Evolutionary conservation across 2,113 vertebrate genomes (phyloP), one percentile per base, ranked within the genome.

Genomic region (Passer montanus): DNA sequence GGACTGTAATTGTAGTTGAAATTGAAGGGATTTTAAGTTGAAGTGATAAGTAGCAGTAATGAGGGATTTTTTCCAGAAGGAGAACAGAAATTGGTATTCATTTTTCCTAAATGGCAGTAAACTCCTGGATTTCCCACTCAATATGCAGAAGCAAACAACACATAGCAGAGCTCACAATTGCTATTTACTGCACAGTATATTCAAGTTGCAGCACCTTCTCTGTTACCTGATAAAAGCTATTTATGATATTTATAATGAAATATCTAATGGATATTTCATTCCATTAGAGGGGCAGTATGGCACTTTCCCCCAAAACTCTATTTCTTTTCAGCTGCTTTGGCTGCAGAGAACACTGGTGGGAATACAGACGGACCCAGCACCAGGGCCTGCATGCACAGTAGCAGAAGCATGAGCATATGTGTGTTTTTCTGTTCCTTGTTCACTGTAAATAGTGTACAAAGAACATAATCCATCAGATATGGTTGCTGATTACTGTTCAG

Each of bases 391-490:
- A 14, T 24, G 49, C 72, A 31, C 55, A 43, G 66, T 11, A 52
- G 58, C 69, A 41, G 41, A 16, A 73, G 69, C 39, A 12, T 2
- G 44, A 91, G 35, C 78, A 39, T 43, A 10, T 53, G 56, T 1
- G 4, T 64, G 41, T 21, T 70, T 75, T 78, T 31, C 43, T 84
- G 43, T 66, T 87, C n/a, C 31, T 46, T 78, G 55, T 58, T 64
- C 72, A 46, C 83, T 15, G 3, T 87, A 84, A 86, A n/a, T 70
- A 70, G 76, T 58, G 81, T 72, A 69, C 59, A 84, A 87, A 93
- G 76, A 66, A 77, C 56, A 53, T 94, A 95, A 96, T 92, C 86
- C 80, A 80, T 94, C 68, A 93, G 89, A 81, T 87, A 93, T 13
- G 58, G 72, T 10, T 60, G n/a, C 53, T 81, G 85, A 93, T 85